A percentile compares a stretch with the other conserved stretches of the same genome.
phyloP scores from a whole-genome alignment of 2,888 invertebrate genomes.

The Mesoligia furuncula region DNA sequence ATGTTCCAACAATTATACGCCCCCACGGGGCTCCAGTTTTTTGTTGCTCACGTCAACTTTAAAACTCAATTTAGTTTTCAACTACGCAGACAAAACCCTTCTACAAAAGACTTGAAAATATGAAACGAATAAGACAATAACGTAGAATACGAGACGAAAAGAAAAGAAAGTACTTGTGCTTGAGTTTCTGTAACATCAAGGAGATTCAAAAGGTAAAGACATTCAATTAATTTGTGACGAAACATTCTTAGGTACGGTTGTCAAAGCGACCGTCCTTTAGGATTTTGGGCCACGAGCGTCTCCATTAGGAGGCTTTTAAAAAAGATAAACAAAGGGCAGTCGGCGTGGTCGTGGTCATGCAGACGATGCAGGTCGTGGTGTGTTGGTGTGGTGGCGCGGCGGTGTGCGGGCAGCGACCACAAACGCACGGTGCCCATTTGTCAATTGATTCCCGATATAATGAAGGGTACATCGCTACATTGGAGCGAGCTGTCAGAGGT shows the following conservation, averaged over 20 bases:
- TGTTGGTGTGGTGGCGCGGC: conserved; percentile 46
- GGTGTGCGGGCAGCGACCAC: conserved; percentile 66
- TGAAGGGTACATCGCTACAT: conserved; percentile 88
- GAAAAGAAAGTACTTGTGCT: conserved; percentile 58
- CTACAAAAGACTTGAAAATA: conserved; percentile 53
- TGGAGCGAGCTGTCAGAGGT: conserved; percentile 86
- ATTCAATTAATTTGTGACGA: conserved; percentile 73
- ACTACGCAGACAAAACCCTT: conserved; percentile 45
- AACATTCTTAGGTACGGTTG: conserved; percentile 67
- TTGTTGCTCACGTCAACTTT: conserved; percentile 31
- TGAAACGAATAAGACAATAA: conserved; percentile 58
- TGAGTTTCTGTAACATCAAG: conserved; percentile 65
- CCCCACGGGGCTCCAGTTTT: conserved; percentile 23
- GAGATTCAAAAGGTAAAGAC: conserved; percentile 67
- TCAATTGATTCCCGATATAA: conserved; percentile 90
- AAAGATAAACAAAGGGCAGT: conserved; percentile 79
- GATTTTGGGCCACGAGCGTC: conserved; percentile 65
- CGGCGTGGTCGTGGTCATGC: conserved; percentile 50
- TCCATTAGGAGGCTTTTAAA: conserved; percentile 76
- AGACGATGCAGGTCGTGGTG: conserved; percentile 67
- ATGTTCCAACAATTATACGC: conserved; percentile 22
- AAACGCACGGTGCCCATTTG: conserved; percentile 82
- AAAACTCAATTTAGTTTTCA: conserved; percentile 50
- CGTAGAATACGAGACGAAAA: conserved; percentile 42
- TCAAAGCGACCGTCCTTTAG: conserved; percentile 62